Evolutionary conservation across 2,797 vertebrate species (phyloP).

Genomic region (Leptodactylus fallax): DNA sequence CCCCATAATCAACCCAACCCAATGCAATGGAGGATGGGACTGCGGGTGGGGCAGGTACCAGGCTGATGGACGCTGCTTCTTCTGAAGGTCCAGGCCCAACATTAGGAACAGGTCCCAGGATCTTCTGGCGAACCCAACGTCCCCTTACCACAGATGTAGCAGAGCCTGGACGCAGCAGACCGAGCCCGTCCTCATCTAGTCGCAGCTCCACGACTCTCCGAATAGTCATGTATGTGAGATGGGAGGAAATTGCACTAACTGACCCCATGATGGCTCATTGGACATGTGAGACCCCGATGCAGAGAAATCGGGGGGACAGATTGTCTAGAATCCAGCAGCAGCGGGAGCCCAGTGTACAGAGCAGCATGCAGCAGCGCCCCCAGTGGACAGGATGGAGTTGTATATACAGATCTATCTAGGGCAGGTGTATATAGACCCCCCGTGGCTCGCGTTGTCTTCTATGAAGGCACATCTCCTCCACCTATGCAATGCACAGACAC

Average conservation of each 20-base stretch:
- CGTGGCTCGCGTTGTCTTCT: too few relatives aligned
- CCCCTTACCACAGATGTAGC: background rate
- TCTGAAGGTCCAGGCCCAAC: background rate
- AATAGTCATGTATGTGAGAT: background rate
- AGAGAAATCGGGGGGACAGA: too few relatives aligned
- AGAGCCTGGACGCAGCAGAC: background rate
- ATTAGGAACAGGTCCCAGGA: background rate
- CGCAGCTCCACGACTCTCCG: background rate
- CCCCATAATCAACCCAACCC: background rate
- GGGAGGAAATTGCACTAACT: slow-evolving; percentile 20
- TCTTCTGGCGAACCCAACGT: background rate
- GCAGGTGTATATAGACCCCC: too few relatives aligned
- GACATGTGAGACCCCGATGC: too few relatives aligned
- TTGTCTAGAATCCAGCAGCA: too few relatives aligned
- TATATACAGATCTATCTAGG: slow-evolving; percentile 39
- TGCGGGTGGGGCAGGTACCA: background rate
- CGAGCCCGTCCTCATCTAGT: background rate
- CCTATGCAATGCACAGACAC: slow-evolving; percentile 86
- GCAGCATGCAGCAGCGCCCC: too few relatives aligned
- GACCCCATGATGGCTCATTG: background rate
- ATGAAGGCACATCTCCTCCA: slow-evolving; percentile 79
- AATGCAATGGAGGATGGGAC: slow-evolving; percentile 11
- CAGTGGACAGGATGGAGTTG: too few relatives aligned
- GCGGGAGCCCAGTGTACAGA: too few relatives aligned
- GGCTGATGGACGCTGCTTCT: background rate